Evolutionary conservation across 2,888 invertebrate species (phyloP), one percentile per base, ranked within the genome.

Genomic region (Dexiosoma caninum): DNA sequence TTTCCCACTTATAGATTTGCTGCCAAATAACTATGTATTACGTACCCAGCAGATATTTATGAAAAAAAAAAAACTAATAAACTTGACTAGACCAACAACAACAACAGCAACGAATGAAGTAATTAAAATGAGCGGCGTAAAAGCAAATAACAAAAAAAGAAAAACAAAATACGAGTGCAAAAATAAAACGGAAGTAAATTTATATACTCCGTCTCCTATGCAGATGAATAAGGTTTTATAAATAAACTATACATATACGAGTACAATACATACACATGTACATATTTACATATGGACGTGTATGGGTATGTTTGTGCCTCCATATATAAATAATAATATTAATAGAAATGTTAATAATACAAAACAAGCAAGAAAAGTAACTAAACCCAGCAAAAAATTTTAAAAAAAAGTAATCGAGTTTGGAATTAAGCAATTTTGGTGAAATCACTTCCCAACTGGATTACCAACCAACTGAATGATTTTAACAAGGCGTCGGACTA

Each of bases 51-150:
- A n/a, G 40, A 16, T 67, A 60, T 76, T 69, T 55, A 14, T 30
- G 30, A 12, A 40, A 66, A 40, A 30, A 57, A 66, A 75, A 75
- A 23, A 46, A 55, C n/a, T n/a, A n/a, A n/a, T n/a, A n/a, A n/a
- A n/a, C n/a, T n/a, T n/a, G n/a, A n/a, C n/a, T n/a, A n/a, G 57
- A 57, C 42, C 21, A 76, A 53, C 21, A 27, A 30, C 37, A 69
- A 21, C 51, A 27, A 35, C 27, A 46, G 9, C 12, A 64, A 32
- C 21, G 7, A 37, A 12, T 30, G 30, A 32, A 37, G 12, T 51
- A 72, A 69, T 60, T 53, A 53, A 53, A 62, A n/a, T n/a, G n/a
- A n/a, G n/a, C n/a, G n/a, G n/a, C n/a, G n/a, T n/a, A n/a, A n/a
- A 37, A 37, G 14, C 9, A 59, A 67, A 44, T 7, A 35, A 64